phyloP scores from a whole-genome alignment of 2,888 invertebrate genomes.

The Zaprionus bogoriensis region DNA sequence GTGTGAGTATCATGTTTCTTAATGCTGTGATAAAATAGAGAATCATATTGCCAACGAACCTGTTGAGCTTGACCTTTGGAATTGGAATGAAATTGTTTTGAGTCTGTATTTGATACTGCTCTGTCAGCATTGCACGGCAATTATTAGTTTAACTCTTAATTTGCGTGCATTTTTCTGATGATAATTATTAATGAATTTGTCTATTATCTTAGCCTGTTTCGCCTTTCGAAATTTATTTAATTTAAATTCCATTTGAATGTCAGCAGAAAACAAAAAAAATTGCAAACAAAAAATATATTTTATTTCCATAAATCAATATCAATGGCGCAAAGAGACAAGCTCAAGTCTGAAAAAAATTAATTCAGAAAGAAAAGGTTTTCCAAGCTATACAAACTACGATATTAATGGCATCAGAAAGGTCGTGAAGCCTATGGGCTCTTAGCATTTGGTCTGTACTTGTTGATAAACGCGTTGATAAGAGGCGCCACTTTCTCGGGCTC shows the following conservation, averaged over 20 bases:
- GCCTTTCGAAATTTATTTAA: neutral
- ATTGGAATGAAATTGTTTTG: neutral
- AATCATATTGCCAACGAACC: neutral
- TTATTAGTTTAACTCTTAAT: neutral
- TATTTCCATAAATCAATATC: no score
- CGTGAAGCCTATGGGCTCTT: no score
- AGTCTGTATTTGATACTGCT: neutral
- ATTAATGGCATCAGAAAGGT: no score
- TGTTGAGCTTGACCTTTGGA: slow-evolving; percentile 1
- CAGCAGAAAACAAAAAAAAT: neutral
- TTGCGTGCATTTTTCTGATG: neutral
- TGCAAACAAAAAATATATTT: neutral
- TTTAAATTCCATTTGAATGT: neutral
- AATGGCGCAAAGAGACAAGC: no score
- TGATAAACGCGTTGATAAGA: slow-evolving; percentile 85
- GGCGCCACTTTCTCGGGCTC: slow-evolving; percentile 86
- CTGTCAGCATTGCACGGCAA: slow-evolving; percentile 1
- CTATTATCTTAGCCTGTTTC: neutral
- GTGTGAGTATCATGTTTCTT: neutral
- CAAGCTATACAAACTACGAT: no score
- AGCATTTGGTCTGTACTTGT: slow-evolving; percentile 82
- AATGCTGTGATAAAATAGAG: neutral
- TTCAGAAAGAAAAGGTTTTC: no score
- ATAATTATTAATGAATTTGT: neutral
- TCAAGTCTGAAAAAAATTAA: no score